Conservation (phyloP, 2,888 invertebrate genomes). For the Tetragnatha montana region DNA sequence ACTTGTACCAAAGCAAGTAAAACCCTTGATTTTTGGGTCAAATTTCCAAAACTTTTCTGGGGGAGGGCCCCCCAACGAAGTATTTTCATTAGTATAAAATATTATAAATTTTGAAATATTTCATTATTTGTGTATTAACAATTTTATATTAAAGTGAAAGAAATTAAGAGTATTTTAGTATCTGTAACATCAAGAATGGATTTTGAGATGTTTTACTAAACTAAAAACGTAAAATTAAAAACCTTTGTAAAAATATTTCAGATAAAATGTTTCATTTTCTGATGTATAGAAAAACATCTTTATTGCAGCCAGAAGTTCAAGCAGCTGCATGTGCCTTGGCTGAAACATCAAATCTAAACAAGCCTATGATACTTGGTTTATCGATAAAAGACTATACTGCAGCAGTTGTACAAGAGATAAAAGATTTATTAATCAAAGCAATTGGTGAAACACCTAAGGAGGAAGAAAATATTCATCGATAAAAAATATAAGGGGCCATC, state of each 20-base stretch:
- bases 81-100: neutral
- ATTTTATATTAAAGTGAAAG: too few relatives aligned
- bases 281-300: neutral
- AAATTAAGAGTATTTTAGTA: too few relatives aligned
- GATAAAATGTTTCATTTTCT: neutral
- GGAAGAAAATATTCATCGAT: conserved; percentile 1
- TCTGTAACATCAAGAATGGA: too few relatives aligned
- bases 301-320: conserved; percentile 46
- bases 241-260: too few relatives aligned
- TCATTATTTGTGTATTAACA: neutral
- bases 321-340: conserved; percentile 45
- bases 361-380: conserved; percentile 54
- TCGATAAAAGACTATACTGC: conserved; percentile 28
- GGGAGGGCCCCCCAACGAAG: too few relatives aligned
- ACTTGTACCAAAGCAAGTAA: too few relatives aligned
- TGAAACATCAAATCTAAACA: conserved; percentile 37
- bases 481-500: neutral
- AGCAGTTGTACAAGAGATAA: conserved; percentile 18
- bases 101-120: neutral
- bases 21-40: too few relatives aligned
- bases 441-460: neutral
- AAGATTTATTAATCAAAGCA: neutral
- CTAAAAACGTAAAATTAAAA: too few relatives aligned
- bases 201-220: too few relatives aligned
- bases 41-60: too few relatives aligned